These are phyloP conservation scores for Nasonia oneida DNA, from an alignment of 2,888 invertebrate species.

Conservation along the genomic window DNA sequence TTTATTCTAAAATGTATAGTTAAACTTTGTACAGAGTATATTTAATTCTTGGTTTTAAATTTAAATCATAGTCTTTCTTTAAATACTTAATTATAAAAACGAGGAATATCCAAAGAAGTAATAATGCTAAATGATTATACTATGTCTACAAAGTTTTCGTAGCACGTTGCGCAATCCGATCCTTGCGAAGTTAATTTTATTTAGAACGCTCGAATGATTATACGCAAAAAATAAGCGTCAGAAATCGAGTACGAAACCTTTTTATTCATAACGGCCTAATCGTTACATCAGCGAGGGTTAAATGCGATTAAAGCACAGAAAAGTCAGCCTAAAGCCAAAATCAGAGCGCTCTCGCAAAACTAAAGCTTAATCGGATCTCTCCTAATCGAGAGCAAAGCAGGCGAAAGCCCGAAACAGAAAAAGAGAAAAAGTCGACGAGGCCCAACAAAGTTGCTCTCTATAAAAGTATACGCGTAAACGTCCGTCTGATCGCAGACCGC, in stretches of 20 bases:
- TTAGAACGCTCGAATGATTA: neutral
- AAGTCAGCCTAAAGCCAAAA: neutral
- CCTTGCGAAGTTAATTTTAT: neutral
- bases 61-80: neutral
- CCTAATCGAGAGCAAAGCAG: conserved; percentile 37
- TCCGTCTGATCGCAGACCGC: conserved; percentile 40
- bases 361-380: conserved; percentile 36
- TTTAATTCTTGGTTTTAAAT: neutral
- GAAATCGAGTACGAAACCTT: neutral
- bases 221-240: neutral
- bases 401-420: neutral
- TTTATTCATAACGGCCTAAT: conserved; percentile 3
- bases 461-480: conserved; percentile 42
- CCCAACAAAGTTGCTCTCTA: conserved; percentile 25
- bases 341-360: conserved; percentile 9
- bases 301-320: neutral
- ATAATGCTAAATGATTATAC: no score
- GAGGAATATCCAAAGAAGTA: neutral
- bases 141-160: no score
- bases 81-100: neutral
- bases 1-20: neutral
- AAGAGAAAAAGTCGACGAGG: neutral
- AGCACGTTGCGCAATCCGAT: neutral
- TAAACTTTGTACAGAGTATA: neutral
- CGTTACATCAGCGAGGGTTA: neutral